These are phyloP conservation scores for Herpetotheres cachinnans DNA, from an alignment of 2,113 vertebrate genomes.

Conservation along the genomic window DNA sequence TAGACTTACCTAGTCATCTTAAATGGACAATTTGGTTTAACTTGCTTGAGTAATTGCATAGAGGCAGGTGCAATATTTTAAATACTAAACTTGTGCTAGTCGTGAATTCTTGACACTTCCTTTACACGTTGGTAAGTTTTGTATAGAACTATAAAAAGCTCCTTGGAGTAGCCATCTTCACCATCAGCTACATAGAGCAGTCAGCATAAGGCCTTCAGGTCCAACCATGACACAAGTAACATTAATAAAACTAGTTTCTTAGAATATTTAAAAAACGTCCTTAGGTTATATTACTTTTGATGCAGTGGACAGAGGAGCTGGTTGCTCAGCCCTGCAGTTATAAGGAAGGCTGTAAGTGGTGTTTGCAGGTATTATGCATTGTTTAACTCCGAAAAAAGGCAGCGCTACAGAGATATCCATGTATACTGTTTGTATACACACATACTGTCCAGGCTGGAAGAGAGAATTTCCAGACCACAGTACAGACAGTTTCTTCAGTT, in stretches of 20 bases:
- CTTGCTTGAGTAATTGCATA: neutral
- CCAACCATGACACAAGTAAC: neutral
- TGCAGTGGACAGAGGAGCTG: neutral
- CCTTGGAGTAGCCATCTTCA: neutral
- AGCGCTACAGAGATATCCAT: neutral
- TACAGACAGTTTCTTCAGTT: neutral
- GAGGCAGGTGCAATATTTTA: neutral
- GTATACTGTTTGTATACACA: neutral
- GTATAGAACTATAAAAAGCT: neutral
- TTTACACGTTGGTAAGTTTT: neutral
- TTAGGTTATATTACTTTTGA: neutral
- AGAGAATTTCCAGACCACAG: neutral
- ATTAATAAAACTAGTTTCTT: neutral
- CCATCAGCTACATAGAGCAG: accelerated
- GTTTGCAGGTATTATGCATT: neutral
- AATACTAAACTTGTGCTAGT: neutral
- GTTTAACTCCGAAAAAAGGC: neutral
- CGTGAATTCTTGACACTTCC: neutral
- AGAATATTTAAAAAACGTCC: neutral
- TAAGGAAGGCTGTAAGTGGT: neutral
- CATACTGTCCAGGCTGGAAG: neutral
- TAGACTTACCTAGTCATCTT: neutral
- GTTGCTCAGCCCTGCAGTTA: neutral
- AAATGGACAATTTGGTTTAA: neutral
- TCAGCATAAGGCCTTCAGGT: neutral